These are phyloP conservation scores for Thomomys bottae DNA, from an alignment of 2,113 vertebrate species.

Conservation along the genomic window DNA sequence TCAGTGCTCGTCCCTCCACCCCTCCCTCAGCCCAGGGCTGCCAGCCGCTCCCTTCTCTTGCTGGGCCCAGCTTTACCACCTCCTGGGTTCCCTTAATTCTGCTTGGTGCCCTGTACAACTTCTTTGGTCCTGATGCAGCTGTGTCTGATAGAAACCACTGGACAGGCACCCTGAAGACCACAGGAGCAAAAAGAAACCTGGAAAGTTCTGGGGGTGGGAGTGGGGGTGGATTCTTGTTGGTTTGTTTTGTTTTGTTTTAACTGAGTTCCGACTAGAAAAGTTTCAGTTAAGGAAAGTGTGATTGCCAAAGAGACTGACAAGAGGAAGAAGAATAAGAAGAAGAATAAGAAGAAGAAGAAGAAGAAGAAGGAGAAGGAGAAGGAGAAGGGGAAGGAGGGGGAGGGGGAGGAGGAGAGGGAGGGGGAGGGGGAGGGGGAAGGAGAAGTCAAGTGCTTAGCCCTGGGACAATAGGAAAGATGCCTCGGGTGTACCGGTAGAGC, in stretches of 20 bases:
- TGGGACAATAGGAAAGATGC: not conserved
- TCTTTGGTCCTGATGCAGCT: not conserved
- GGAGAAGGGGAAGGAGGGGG: too few relatives aligned
- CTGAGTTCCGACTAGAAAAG: not conserved
- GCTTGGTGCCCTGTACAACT: rapidly evolving
- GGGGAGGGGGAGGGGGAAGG: too few relatives aligned
- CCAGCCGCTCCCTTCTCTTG: not conserved
- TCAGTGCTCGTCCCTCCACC: too few relatives aligned
- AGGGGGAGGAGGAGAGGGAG: too few relatives aligned
- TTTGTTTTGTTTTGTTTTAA: not conserved
- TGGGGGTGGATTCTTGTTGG: too few relatives aligned
- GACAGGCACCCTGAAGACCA: not conserved
- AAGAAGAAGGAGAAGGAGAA: too few relatives aligned
- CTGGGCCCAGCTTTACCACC: not conserved
- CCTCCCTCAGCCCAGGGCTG: too few relatives aligned
- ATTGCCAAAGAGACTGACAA: not conserved
- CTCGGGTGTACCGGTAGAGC: not conserved
- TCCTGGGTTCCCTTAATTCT: not conserved
- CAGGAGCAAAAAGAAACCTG: not conserved
- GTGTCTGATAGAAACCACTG: not conserved
- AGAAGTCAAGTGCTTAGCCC: not conserved
- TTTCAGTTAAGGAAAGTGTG: not conserved
- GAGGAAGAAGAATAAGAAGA: too few relatives aligned
- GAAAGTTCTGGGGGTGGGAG: not conserved
- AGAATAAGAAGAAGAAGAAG: too few relatives aligned